A percentile compares a stretch with the other conserved stretches of the same genome.
phyloP scores from a whole-genome alignment of 2,888 invertebrate species.

The Epinotia bilunana region DNA sequence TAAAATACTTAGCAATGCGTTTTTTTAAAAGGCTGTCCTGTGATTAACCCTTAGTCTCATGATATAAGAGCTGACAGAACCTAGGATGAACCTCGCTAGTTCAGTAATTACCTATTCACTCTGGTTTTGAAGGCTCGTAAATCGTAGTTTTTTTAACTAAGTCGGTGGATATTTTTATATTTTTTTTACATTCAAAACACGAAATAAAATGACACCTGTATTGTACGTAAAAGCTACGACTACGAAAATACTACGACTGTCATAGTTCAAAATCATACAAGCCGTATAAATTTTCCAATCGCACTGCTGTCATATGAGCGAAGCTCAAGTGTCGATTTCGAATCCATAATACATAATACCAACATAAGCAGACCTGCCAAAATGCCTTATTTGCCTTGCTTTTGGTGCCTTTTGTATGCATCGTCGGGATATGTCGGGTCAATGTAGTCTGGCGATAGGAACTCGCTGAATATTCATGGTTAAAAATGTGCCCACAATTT shows the following conservation, averaged over 20 bases:
- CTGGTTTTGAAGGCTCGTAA: too few species aligned
- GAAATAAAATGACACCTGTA: too few species aligned
- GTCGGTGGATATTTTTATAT: too few species aligned
- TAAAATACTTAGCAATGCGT: too few species aligned
- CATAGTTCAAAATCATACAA: constrained; percentile 1
- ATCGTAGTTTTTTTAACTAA: too few species aligned
- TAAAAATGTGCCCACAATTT: constrained; percentile 41
- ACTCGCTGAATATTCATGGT: constrained; percentile 37
- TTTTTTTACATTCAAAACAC: too few species aligned
- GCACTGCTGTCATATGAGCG: constrained; percentile 17
- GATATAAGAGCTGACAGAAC: too few species aligned
- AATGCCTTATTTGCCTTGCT: not conserved
- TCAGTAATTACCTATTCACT: too few species aligned
- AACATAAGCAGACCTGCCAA: constrained; percentile 10
- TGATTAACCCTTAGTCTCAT: too few species aligned
- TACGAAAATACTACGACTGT: not conserved
- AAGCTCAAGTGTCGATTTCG: constrained; percentile 32
- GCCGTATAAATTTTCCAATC: constrained; percentile 12
- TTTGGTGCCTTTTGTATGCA: not conserved
- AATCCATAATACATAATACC: constrained; percentile 30
- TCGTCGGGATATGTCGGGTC: not conserved
- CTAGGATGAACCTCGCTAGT: too few species aligned
- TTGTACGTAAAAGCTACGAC: too few species aligned
- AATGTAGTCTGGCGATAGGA: constrained; percentile 5
- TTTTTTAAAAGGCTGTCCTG: too few species aligned